Base-by-base conservation (phyloP, 2,888 invertebrate species). In the Acanthopleura granulata region DNA sequence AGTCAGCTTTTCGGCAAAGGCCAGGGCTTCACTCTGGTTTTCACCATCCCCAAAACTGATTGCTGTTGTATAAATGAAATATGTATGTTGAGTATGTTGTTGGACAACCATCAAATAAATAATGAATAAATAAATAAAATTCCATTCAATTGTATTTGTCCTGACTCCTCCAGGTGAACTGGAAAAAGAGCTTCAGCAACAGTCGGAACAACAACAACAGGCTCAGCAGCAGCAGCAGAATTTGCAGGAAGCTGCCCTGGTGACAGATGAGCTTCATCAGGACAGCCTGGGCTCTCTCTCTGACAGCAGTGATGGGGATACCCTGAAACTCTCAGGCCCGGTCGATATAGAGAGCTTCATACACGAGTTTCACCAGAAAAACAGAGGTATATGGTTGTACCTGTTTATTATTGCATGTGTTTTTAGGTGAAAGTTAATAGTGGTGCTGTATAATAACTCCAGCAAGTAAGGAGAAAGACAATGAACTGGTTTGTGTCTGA, bases 331-430 rank as follows among this genome's bases (percentile, higher is more conserved):
- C n/a, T 70, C 66, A 6, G 25, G 16, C 40, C 49, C 57, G 11
- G 80, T 87, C 25, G 84, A 87, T 78, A 81, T 86, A 22, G 79
- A 81, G 69, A 80, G 81, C 25, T 87, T 86, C 74, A 84, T 88
- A 71, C 78, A 85, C 62, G 81, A 85, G 29, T 87, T 88, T 76
- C 73, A 85, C 57, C 78, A 83, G 18, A 86, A 85, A 79, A 86
- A 87, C 76, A 76, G 74, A 77, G 85, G 87, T 86, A 27, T 40
- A n/a, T n/a, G n/a, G n/a, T 40, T 40, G 40, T 9, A 40, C 3
- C 40, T n/a, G 9, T 40, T 9, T 40, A 6, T 9, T 40, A 40
- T 9, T 40, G 40, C 9, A 9, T 40, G 40, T 6, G 9, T 40
- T 40, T 40, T 6, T 40, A 40, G 40, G 40, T 40, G 40, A 40